Evolutionary conservation across 2,113 vertebrate species (phyloP).

Genomic region (Panthera tigris): DNA sequence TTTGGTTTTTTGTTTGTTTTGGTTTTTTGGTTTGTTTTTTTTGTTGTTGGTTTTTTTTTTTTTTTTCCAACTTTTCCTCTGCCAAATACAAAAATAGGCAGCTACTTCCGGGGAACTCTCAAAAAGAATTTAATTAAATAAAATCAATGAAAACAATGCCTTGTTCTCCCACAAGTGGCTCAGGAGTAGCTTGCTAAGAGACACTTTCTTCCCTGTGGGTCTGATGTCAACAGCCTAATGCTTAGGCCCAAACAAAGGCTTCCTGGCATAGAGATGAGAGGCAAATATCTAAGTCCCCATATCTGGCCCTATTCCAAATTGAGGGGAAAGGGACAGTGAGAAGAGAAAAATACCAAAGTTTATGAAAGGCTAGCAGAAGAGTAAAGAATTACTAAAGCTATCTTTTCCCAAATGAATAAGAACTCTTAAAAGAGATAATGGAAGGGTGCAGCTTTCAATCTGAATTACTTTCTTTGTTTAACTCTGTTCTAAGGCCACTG

Average conservation of each 20-base stretch:
- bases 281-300: conserved; percentile 47
- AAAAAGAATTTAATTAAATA: conserved; percentile 47
- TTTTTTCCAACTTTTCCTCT: conserved; percentile 28
- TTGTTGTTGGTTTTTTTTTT: background rate
- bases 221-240: conserved; percentile 54
- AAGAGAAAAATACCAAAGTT: conserved; percentile 36
- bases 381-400: conserved; percentile 33
- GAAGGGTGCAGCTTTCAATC: conserved; percentile 29
- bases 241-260: conserved; percentile 69
- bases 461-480: conserved; percentile 72
- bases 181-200: background rate
- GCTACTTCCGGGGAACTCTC: conserved; percentile 11
- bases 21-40: too few relatives aligned
- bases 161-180: conserved; percentile 51
- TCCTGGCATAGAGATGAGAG: conserved; percentile 46
- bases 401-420: conserved; percentile 46
- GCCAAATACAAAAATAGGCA: conserved; percentile 64
- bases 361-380: background rate
- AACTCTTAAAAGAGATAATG: conserved; percentile 34
- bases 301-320: conserved; percentile 37
- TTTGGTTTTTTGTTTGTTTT: background rate
- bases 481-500: conserved; percentile 40
- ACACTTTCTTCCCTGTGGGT: conserved; percentile 31
- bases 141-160: conserved; percentile 61
- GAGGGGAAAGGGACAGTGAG: background rate